Conservation (phyloP, 53 echinoderm and acorn worm genomes). For the Echinarachnius parma region DNA sequence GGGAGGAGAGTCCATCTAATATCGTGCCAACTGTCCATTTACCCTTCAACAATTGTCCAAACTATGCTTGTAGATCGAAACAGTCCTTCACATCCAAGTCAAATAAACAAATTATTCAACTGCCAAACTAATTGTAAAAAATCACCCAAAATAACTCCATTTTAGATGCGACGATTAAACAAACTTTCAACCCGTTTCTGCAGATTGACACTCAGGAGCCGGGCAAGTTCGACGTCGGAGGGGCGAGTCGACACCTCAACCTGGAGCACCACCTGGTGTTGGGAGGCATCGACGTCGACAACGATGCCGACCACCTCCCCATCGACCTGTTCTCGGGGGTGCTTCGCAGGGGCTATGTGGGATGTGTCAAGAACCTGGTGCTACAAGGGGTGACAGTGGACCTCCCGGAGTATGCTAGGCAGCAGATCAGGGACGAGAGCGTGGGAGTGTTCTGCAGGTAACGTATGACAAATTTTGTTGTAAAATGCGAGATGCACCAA, state of each 20-base stretch:
- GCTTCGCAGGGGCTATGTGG: conserved; percentile 78
- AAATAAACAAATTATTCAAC: no score
- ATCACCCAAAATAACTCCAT: no score
- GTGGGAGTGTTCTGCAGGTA: conserved; percentile 67
- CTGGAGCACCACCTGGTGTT: conserved; percentile 72
- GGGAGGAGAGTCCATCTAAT: no score
- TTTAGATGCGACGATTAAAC: no score
- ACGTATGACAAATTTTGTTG: no score
- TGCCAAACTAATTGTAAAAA: no score
- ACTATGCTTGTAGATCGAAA: no score
- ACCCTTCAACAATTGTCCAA: no score
- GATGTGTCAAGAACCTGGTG: conserved; percentile 82
- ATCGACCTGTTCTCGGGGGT: conserved; percentile 78
- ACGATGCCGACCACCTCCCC: conserved; percentile 55
- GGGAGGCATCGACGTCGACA: conserved; percentile 71
- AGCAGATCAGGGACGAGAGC: conserved; percentile 52
- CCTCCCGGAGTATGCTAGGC: conserved; percentile 58
- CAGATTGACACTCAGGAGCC: conserved; percentile 40
- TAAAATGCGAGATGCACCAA: no score
- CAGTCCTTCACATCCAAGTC: no score
- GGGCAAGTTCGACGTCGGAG: conserved; percentile 63
- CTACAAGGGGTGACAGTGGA: conserved; percentile 76
- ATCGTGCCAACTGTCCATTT: no score
- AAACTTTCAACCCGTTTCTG: no score
- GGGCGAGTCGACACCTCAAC: conserved; percentile 70